Evolutionary conservation across 2,888 invertebrate species (phyloP), one percentile per base, ranked within the genome.

Genomic region (Carpatolechia fugitivella): DNA sequence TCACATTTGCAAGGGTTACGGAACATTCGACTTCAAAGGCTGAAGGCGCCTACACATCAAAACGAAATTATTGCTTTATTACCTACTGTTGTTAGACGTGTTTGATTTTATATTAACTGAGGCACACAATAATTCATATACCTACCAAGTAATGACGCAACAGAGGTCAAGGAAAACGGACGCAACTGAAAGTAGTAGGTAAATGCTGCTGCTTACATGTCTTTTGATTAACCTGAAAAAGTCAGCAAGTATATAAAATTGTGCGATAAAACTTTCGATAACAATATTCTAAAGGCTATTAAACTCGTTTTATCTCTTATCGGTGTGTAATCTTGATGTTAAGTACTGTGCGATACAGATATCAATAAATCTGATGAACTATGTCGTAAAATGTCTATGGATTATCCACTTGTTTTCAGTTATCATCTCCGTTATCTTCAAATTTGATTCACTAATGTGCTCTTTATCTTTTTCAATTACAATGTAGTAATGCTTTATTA

Each of bases 271-370:
- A 24, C 11, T 14, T 44, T 44, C 14, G 69, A 70, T 74, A 70
- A 68, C 58, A 64, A 64, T 70, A 66, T 70, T 51, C 63, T 53
- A 70, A 62, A 79, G 80, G 81, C 80, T 82, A 81, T 80, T 88
- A 85, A 84, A 86, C 84, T 81, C 70, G 62, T 64, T 73, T 79
- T 85, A 83, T 82, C 79, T 76, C 62, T 81, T 87, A 87, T 87
- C 86, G 65, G 54, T 52, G 62, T 63, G 65, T 80, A 81, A 86
- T 83, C 85, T 52, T 65, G 67, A 70, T 69, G 65, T 76, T 60
- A 65, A 82, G 77, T 44, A 29, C 40, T 40, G 16, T 13, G 29
- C 79, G 20, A 18, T 33, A 74, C 8, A 66, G 38, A 70, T 83
- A 86, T 85, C 86, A 77, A 72, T 61, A 78, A 85, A 87, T 88